These are phyloP conservation scores for Sesamia inferens DNA, from an alignment of 2,888 invertebrate genomes.

Conservation along the genomic window DNA sequence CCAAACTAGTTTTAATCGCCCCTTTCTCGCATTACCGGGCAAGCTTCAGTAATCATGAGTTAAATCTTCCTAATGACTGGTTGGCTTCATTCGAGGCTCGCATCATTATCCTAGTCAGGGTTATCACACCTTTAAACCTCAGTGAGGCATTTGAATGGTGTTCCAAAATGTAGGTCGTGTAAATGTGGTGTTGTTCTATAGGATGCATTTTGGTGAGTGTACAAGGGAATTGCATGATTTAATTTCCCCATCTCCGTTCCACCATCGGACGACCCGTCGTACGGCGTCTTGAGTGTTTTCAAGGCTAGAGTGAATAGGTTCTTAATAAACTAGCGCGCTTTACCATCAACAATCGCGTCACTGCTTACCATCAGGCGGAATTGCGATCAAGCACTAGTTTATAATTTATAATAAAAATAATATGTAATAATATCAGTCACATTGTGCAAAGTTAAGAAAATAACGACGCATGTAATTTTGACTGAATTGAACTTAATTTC, in stretches of 20 bases:
- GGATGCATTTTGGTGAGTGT: too few relatives aligned
- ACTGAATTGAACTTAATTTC: background rate
- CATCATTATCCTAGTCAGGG: slow-evolving; percentile 63
- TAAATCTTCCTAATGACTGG: slow-evolving; percentile 69
- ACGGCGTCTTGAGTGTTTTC: too few relatives aligned
- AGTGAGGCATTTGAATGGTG: slow-evolving; percentile 18
- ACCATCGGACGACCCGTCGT: too few relatives aligned
- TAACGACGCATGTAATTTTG: background rate
- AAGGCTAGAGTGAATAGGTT: too few relatives aligned
- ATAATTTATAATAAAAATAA: too few relatives aligned
- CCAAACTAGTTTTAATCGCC: slow-evolving; percentile 65
- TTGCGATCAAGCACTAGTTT: too few relatives aligned
- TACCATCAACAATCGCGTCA: too few relatives aligned
- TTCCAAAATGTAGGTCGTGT: slow-evolving; percentile 19
- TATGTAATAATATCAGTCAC: background rate
- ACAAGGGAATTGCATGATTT: background rate
- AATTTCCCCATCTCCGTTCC: background rate
- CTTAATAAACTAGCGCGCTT: too few relatives aligned
- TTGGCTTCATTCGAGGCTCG: slow-evolving; percentile 62
- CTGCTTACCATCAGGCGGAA: too few relatives aligned
- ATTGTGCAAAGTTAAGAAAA: background rate
- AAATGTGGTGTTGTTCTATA: background rate
- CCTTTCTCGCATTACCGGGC: slow-evolving; percentile 64
- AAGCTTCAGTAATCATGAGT: slow-evolving; percentile 64
- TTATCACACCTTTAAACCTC: slow-evolving; percentile 48